Evolutionary conservation across 2,888 invertebrate species (phyloP).

Genomic region (Megalurothrips usitatus): DNA sequence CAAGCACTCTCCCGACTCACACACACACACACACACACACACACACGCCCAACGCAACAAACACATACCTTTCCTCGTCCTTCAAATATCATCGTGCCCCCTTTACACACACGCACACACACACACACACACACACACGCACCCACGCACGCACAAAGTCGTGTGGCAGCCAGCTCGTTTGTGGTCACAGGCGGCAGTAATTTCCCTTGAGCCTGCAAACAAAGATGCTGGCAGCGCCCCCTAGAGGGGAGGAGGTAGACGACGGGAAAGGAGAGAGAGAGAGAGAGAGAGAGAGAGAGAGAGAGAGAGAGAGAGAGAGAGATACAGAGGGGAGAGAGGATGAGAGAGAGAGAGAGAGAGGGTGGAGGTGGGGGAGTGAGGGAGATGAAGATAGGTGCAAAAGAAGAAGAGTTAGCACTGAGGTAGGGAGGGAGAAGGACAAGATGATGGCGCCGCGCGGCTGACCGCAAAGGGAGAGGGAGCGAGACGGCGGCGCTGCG

Average conservation of each 20-base stretch:
- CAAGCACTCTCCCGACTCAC: not conserved
- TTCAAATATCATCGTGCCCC: not conserved
- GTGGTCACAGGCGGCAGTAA: slow-evolving; percentile 21
- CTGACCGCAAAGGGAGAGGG: too few relatives aligned
- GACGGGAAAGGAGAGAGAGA: not conserved
- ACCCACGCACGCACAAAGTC: not conserved
- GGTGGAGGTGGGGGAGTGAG: not conserved
- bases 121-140: not conserved
- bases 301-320: not conserved
- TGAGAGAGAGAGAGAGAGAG: slow-evolving; percentile 1
- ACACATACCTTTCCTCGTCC: not conserved
- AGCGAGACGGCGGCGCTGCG: too few relatives aligned
- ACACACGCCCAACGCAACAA: not conserved
- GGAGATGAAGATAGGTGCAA: not conserved
- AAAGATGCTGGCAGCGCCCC: slow-evolving; percentile 4
- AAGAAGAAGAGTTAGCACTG: too few relatives aligned
- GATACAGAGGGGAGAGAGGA: not conserved
- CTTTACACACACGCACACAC: not conserved
- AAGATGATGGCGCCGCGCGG: not conserved
- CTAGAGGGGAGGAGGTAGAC: not conserved
- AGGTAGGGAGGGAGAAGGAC: not conserved
- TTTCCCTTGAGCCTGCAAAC: slow-evolving; percentile 24
- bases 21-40: not conserved
- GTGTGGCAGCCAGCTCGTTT: not conserved
- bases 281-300: slow-evolving; percentile 12